Evolutionary conservation across 1,140 invertebrate species (phyloP).

Genomic region (Sminthurides bifidus): DNA sequence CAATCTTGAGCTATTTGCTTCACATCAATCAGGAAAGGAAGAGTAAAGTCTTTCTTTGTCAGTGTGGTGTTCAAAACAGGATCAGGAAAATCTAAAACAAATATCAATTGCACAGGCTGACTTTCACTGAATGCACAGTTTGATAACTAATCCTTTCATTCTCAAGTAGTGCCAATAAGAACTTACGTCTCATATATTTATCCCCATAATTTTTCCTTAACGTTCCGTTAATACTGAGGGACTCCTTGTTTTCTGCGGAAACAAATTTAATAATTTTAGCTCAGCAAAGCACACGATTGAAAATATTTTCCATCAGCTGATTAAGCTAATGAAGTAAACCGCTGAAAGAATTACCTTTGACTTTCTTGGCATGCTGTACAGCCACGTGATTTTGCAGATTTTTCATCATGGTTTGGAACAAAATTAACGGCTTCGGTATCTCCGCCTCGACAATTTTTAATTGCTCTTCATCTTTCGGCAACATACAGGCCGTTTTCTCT

Average conservation of each 20-base stretch:
- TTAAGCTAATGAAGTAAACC: background rate
- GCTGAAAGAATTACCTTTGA: background rate
- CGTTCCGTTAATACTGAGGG: background rate
- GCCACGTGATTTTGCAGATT: background rate
- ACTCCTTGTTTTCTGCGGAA: conserved; percentile 1
- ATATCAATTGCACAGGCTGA: too few species aligned
- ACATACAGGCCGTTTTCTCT: background rate
- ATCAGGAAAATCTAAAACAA: conserved; percentile 4
- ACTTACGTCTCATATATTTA: background rate
- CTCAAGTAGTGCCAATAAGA: background rate
- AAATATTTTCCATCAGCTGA: background rate
- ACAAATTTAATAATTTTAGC: background rate
- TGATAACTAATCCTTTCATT: too few species aligned
- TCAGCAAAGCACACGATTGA: background rate
- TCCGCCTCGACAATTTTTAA: too few species aligned
- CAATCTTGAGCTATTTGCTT: background rate
- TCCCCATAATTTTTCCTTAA: conserved; percentile 2
- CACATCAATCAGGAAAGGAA: conserved; percentile 5
- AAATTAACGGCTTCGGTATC: too few species aligned
- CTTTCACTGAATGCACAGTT: too few species aligned
- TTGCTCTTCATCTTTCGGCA: too few species aligned
- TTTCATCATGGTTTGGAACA: too few species aligned
- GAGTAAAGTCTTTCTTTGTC: conserved; percentile 3
- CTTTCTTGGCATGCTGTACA: conserved; percentile 3
- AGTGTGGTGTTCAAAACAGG: conserved; percentile 1